Percentiles rank a stretch among this genome's conserved stretches.
Conservation (phyloP, 2,113 vertebrate species). For the Stomatorhinus ivindoensis region DNA sequence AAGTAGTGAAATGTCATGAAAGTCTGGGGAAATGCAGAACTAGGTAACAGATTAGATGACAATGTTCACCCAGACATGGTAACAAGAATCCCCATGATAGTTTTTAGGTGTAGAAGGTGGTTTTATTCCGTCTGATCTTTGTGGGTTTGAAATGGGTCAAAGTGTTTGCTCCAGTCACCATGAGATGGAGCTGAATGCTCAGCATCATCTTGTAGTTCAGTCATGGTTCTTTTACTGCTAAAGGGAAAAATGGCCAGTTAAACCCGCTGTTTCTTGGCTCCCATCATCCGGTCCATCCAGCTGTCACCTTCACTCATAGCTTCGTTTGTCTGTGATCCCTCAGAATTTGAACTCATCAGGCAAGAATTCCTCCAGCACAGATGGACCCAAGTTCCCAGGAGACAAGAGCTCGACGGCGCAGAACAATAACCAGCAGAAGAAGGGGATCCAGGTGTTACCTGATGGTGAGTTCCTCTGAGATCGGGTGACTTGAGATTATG, state of each 20-base stretch:
- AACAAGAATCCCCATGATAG: neutral
- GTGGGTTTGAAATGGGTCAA: neutral
- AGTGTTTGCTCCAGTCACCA: neutral
- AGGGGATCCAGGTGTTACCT: conserved; percentile 98
- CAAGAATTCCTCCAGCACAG: conserved; percentile 87
- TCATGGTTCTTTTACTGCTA: neutral
- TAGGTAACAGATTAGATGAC: neutral
- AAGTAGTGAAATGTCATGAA: neutral
- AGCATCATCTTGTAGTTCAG: neutral
- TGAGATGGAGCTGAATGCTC: neutral
- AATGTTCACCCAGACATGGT: neutral
- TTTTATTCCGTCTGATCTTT: neutral
- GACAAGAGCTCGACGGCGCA: conserved; percentile 95
- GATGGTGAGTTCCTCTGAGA: conserved; percentile 67
- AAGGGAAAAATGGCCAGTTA: neutral
- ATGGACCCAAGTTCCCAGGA: conserved; percentile 97
- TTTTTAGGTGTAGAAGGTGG: neutral
- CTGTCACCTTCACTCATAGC: neutral
- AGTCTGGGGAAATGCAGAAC: neutral
- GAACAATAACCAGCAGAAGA: conserved; percentile 99
- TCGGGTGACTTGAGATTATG: neutral
- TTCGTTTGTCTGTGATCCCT: neutral
- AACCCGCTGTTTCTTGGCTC: neutral
- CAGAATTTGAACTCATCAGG: conserved; percentile 95
- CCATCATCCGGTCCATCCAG: neutral